A percentile compares a stretch with the other conserved stretches of the same genome.
Evolutionary conservation across 2,888 invertebrate genomes (phyloP).

Genomic region (Anoncus sp.): DNA sequence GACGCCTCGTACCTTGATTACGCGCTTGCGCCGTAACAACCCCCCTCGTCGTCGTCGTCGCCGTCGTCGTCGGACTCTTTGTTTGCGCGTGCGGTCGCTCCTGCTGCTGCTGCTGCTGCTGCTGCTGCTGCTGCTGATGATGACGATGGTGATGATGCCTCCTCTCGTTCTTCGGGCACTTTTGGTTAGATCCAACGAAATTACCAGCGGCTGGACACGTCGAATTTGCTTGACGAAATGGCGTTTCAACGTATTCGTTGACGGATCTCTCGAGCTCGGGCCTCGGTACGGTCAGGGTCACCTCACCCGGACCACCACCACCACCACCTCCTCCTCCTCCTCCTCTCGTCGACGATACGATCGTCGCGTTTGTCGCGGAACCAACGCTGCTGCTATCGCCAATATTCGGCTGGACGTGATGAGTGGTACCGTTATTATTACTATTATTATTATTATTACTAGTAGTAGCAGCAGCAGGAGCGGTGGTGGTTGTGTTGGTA

Average conservation of each 20-base stretch:
- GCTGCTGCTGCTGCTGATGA: slow-evolving; percentile 58
- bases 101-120: slow-evolving; percentile 60
- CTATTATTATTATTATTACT: slow-evolving; percentile 19
- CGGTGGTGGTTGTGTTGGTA: slow-evolving; percentile 49
- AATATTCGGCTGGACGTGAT: slow-evolving; percentile 82
- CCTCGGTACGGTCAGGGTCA: slow-evolving; percentile 88
- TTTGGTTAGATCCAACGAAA: slow-evolving; percentile 61
- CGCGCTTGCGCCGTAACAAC: slow-evolving; percentile 61
- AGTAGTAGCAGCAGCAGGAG: slow-evolving; percentile 1
- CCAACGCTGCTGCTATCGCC: slow-evolving; percentile 60
- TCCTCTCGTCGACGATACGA: slow-evolving; percentile 1
- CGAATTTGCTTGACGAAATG: slow-evolving; percentile 85
- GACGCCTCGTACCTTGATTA: slow-evolving; percentile 50
- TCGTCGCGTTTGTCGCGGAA: slow-evolving; percentile 67
- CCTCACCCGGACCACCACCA: slow-evolving; percentile 82
- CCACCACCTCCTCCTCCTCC: too few species aligned
- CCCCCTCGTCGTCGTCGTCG: slow-evolving; percentile 69
- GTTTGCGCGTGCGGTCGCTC: slow-evolving; percentile 49
- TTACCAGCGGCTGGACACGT: slow-evolving; percentile 59
- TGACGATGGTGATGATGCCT: slow-evolving; percentile 68
- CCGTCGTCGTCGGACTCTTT: slow-evolving; percentile 41
- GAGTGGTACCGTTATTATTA: slow-evolving; percentile 77
- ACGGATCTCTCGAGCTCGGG: slow-evolving; percentile 94
- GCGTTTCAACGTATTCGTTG: slow-evolving; percentile 98
- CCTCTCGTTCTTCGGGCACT: slow-evolving; percentile 74